Base-by-base conservation (phyloP, 2,888 invertebrate genomes). In the Rhingia rostrata region DNA sequence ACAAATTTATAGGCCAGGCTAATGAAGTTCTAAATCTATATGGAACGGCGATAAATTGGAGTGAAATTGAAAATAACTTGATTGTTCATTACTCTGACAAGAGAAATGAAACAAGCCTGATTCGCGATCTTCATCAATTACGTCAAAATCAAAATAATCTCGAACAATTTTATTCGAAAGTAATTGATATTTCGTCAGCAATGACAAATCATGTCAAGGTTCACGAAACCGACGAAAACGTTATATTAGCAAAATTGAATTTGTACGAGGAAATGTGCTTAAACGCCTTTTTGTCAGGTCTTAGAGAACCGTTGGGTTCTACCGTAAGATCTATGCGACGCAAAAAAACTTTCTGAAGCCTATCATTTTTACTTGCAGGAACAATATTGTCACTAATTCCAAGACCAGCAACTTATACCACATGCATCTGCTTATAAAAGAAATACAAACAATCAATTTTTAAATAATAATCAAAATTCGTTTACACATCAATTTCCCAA, bases 291-390 rank as follows among this genome's bases (percentile, higher is more conserved):
- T 45, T 45, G 45, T 45, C 14, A 4, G 45, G 39, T 1, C 6
- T 58, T 2, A 58, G n/a, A 3, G 39, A 39, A 30, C 56, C 56
- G 9, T 39, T 58, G 22, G 56, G 56, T 5, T 58, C n/a, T 4
- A 58, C 56, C 6, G 56, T 58, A 22, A 14, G 56, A n/a, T 12
- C 56, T 4, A 56, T 56, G 39, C 22, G 56, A 39, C 56, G n/a
- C 39, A 2, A 9, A 9, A 22, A 22, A 7, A 4, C 56, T 58
- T 39, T 5, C 56, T 0, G 39, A 56, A 39, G 56, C 39, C 12
- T 14, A 22, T 22, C 7, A 39, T 10, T 56, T 39, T 39, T 54
- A n/a, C 10, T 22, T 56, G 9, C 12, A 37, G 22, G 37, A 56
- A 6, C 54, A 56, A 9, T 39, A 58, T 12, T 58, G 54, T 6